Conservation (phyloP, 37 sponge, comb jelly and placozoan species). For the Mnemiopsis leidyi region DNA sequence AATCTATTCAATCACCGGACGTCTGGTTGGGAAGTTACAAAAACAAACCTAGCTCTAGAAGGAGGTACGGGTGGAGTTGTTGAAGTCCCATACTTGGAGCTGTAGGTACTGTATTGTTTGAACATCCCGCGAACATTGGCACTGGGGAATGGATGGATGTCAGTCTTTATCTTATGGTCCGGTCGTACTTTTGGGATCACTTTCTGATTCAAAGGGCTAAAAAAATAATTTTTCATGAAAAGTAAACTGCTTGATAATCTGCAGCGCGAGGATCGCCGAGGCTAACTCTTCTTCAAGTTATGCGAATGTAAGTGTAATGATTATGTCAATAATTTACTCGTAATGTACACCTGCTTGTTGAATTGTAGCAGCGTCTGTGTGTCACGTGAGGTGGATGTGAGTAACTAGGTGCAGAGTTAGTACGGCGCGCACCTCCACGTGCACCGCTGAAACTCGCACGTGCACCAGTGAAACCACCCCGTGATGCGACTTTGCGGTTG, state of each 20-base stretch:
- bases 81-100: neutral
- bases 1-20: no score
- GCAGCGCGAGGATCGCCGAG: no score
- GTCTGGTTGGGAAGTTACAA: neutral
- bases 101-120: constrained; percentile 64
- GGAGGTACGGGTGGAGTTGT: neutral
- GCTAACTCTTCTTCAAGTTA: no score
- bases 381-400: neutral
- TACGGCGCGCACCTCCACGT: neutral
- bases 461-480: neutral
- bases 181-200: no score
- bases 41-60: constrained; percentile 14
- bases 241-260: no score
- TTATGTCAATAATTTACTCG: no score
- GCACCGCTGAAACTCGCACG: neutral
- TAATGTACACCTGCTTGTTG: neutral
- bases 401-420: neutral
- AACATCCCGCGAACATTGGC: constrained; percentile 58
- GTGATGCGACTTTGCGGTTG: neutral
- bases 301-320: no score
- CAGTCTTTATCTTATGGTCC: no score
- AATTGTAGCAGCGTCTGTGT: neutral
- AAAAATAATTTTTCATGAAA: no score
- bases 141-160: neutral
- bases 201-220: no score